phyloP scores from a whole-genome alignment of 53 echinoderm and acorn worm genomes.

The Arbacia lixula region DNA sequence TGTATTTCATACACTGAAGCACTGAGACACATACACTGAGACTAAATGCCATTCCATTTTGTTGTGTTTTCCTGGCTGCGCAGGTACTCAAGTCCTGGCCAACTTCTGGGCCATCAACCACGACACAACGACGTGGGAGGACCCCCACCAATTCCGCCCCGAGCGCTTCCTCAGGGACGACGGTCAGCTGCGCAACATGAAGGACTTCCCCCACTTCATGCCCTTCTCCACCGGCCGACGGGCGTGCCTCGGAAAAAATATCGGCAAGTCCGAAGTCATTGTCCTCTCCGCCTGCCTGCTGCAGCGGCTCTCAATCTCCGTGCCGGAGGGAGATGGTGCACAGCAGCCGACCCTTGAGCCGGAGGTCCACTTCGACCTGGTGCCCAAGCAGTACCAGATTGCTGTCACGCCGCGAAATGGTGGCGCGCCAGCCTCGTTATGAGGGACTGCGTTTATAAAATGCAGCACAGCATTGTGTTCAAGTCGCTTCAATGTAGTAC shows the following conservation, averaged over 20 bases:
- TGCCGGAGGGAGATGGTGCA: conserved; percentile 52
- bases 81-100: conserved; percentile 98
- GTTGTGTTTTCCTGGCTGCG: neutral
- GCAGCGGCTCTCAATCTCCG: conserved; percentile 72
- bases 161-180: conserved; percentile 82
- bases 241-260: conserved; percentile 95
- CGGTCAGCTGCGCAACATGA: conserved; percentile 75
- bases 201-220: conserved; percentile 90
- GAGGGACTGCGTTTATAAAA: neutral
- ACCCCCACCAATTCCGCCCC: conserved; percentile 83
- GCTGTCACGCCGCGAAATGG: conserved; percentile 48
- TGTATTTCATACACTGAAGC: no score
- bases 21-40: no score
- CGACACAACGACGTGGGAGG: conserved; percentile 73
- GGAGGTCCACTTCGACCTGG: conserved; percentile 90
- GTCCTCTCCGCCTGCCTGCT: conserved; percentile 87
- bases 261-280: conserved; percentile 90
- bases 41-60: conserved; percentile 16
- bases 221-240: conserved; percentile 96
- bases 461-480: neutral
- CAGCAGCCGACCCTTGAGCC: conserved; percentile 69
- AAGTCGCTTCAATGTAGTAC: no score
- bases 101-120: conserved; percentile 96
- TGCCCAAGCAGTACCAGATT: conserved; percentile 87
- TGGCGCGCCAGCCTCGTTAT: conserved; percentile 1